Conservation (phyloP, 2,113 vertebrate species). For the Pterocles orientalis region DNA sequence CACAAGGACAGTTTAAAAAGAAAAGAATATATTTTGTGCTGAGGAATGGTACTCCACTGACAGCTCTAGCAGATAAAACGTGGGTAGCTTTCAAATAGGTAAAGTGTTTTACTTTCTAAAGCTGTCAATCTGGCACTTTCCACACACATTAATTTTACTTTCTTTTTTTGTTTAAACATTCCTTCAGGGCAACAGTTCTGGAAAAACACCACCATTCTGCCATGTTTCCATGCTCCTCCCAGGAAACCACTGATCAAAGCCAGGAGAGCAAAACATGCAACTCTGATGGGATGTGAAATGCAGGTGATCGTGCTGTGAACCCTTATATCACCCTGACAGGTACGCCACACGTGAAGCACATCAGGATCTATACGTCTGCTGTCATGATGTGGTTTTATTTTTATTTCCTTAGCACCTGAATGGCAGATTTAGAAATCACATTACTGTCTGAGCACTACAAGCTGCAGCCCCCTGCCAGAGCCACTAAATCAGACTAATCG, state of each 20-base stretch:
- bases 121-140: slow-evolving; percentile 16
- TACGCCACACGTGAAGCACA: neutral
- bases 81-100: neutral
- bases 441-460: slow-evolving; percentile 17
- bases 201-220: neutral
- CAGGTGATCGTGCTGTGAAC: neutral
- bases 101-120: neutral
- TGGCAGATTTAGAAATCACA: slow-evolving; percentile 62
- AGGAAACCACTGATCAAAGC: neutral
- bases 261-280: neutral
- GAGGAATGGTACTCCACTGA: neutral
- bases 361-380: neutral
- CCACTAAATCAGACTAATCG: slow-evolving; percentile 62
- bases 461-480: slow-evolving; percentile 48
- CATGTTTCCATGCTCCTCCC: neutral
- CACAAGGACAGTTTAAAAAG: neutral
- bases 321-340: neutral
- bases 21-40: neutral
- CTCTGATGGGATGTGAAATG: neutral
- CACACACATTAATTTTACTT: neutral
- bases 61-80: neutral
- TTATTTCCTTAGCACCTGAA: slow-evolving; percentile 31
- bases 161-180: neutral
- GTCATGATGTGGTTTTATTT: neutral
- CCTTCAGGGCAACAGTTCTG: slow-evolving; percentile 41